Percentiles rank a stretch among this genome's conserved stretches.
Evolutionary conservation across 2,797 vertebrate species (phyloP).

Genomic region (Coluber constrictor): DNA sequence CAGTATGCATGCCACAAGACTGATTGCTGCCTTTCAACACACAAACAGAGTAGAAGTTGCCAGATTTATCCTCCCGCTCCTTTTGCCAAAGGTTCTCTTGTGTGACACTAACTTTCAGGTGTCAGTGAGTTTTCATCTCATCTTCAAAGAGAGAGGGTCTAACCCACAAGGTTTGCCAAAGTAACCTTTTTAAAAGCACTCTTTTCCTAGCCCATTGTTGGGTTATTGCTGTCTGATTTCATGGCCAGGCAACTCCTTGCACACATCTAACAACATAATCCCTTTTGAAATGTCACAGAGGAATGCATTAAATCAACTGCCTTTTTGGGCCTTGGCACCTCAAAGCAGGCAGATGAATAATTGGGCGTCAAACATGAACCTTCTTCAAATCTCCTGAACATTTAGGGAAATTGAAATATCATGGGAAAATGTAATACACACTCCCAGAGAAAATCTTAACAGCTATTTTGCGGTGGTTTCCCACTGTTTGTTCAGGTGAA

Average conservation of each 20-base stretch:
- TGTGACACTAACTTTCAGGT: conserved; percentile 46
- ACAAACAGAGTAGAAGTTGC: conserved; percentile 54
- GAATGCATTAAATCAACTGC: conserved; percentile 22
- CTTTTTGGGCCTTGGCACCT: neutral
- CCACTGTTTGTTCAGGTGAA: conserved; percentile 22
- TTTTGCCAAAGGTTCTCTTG: conserved; percentile 44
- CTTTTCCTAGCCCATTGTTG: conserved; percentile 1
- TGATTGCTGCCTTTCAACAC: conserved; percentile 54
- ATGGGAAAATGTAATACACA: neutral
- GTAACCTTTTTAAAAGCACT: conserved; percentile 11
- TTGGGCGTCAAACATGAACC: conserved; percentile 29
- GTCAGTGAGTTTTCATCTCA: conserved; percentile 23
- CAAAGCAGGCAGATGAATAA: conserved; percentile 30
- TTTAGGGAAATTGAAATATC: conserved; percentile 18
- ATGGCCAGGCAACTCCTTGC: conserved; percentile 18
- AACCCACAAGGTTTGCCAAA: neutral
- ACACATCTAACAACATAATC: conserved; percentile 12
- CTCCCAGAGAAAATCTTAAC: neutral
- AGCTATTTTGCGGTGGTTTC: neutral
- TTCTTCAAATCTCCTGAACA: conserved; percentile 12
- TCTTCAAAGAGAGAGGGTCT: neutral
- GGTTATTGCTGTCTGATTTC: neutral
- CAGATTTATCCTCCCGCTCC: conserved; percentile 51
- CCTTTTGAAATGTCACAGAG: conserved; percentile 1
- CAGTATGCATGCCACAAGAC: conserved; percentile 61